These are phyloP conservation scores for Listrodromus nycthemerus DNA, from an alignment of 2,888 invertebrate genomes.

Conservation along the genomic window DNA sequence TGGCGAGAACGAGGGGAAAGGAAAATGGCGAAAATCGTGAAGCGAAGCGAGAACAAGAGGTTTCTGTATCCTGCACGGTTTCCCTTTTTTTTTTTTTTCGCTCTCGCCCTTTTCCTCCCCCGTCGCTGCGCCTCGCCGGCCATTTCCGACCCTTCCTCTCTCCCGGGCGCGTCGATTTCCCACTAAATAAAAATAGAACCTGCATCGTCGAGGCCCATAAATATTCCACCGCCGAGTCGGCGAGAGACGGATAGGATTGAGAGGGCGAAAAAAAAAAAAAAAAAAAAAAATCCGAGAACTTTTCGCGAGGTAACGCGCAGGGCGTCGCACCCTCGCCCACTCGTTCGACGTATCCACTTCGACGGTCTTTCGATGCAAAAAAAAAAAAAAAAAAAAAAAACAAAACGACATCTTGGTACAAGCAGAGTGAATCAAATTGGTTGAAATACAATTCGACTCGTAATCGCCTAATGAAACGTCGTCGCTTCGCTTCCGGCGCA, in stretches of 20 bases:
- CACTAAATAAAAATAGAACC: slow-evolving; percentile 59
- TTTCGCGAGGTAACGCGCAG: neutral
- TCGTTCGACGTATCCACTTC: slow-evolving; percentile 56
- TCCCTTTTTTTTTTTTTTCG: slow-evolving; percentile 11
- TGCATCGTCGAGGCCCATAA: slow-evolving; percentile 53
- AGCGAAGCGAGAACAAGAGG: slow-evolving; percentile 23
- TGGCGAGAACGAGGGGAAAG: neutral
- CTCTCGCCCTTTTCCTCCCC: neutral
- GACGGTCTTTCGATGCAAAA: slow-evolving; percentile 54
- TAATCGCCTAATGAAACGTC: slow-evolving; percentile 60
- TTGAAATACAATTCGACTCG: slow-evolving; percentile 52
- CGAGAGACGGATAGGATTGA: slow-evolving; percentile 23
- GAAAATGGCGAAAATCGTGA: slow-evolving; percentile 40
- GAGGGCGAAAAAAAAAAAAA: slow-evolving; percentile 32
- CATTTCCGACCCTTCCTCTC: slow-evolving; percentile 5
- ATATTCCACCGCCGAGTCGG: slow-evolving; percentile 53
- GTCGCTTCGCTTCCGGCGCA: slow-evolving; percentile 21
- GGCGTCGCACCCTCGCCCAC: slow-evolving; percentile 27
- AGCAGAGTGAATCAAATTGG: too few species aligned
- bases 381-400: slow-evolving; percentile 49
- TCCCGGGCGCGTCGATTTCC: slow-evolving; percentile 33
- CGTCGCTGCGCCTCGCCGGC: slow-evolving; percentile 29
- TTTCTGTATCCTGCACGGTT: neutral
- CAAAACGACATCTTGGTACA: neutral
- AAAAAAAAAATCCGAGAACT: slow-evolving; percentile 33